These are phyloP conservation scores for Acanthosepion esculentum DNA, from an alignment of 2,888 invertebrate species.

Conservation along the genomic window DNA sequence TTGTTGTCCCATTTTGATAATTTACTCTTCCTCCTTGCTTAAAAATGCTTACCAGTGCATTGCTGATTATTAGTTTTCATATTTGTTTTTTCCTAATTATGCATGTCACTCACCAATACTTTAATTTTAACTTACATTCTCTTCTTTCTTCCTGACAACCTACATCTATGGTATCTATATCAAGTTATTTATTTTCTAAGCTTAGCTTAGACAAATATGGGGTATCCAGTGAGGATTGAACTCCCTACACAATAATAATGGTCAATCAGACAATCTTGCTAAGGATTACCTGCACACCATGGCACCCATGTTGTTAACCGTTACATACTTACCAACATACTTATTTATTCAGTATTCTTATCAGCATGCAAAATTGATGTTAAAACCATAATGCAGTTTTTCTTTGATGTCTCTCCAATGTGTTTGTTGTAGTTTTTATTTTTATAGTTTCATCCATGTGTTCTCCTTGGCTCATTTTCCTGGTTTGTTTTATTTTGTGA, in stretches of 20 bases:
- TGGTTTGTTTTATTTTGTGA: neutral
- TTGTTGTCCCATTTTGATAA: neutral
- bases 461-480: neutral
- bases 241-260: too few relatives aligned
- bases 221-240: too few relatives aligned
- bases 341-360: neutral
- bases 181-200: neutral
- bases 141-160: neutral
- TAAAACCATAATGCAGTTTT: neutral
- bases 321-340: neutral
- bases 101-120: neutral
- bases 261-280: too few relatives aligned
- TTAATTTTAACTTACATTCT: neutral
- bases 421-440: slow-evolving; percentile 15
- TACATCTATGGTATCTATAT: neutral
- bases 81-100: neutral
- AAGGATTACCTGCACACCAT: too few relatives aligned
- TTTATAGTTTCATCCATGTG: neutral
- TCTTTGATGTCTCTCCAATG: neutral
- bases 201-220: too few relatives aligned
- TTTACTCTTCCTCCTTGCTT: neutral
- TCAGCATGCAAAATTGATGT: neutral
- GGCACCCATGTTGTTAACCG: neutral
- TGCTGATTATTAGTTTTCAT: neutral
- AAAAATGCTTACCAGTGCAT: neutral